Conservation (phyloP, 2,888 invertebrate genomes). For the Ecdyonurus torrentis region DNA sequence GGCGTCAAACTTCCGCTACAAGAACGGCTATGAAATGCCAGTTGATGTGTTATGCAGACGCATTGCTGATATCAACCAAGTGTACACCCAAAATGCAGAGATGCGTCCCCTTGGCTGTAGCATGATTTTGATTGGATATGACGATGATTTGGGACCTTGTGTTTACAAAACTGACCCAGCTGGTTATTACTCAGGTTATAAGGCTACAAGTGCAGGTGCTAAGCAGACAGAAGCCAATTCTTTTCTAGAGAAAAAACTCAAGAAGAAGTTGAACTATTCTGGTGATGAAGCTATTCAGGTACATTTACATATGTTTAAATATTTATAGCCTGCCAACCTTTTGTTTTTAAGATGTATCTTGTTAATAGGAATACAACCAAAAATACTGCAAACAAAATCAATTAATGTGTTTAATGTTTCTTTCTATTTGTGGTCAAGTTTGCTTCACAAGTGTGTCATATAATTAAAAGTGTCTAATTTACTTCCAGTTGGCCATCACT, state of each 20-base stretch:
- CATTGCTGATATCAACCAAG: constrained; percentile 89
- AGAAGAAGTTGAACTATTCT: constrained; percentile 67
- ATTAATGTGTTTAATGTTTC: background rate
- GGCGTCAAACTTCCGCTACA: constrained; percentile 94
- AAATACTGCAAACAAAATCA: background rate
- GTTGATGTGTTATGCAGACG: constrained; percentile 84
- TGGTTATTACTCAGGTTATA: constrained; percentile 94
- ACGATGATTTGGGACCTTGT: constrained; percentile 71
- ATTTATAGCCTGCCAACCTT: no score
- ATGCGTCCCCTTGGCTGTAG: constrained; percentile 94
- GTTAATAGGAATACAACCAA: no score
- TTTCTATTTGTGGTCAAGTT: background rate
- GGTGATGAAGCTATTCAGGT: constrained; percentile 68
- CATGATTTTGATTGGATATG: constrained; percentile 87
- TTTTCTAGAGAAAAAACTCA: constrained; percentile 94
- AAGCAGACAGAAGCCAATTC: constrained; percentile 95
- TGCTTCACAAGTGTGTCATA: background rate
- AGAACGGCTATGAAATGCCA: constrained; percentile 87
- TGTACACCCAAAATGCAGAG: constrained; percentile 98
- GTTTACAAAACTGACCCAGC: constrained; percentile 98
- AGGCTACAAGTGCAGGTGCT: constrained; percentile 84
- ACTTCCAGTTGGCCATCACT: constrained; percentile 78
- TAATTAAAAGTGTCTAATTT: constrained; percentile 13
- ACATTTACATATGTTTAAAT: no score
- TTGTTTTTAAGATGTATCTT: background rate